Evolutionary conservation across 2,113 vertebrate genomes (phyloP).

Genomic region (Nannospalax galili): DNA sequence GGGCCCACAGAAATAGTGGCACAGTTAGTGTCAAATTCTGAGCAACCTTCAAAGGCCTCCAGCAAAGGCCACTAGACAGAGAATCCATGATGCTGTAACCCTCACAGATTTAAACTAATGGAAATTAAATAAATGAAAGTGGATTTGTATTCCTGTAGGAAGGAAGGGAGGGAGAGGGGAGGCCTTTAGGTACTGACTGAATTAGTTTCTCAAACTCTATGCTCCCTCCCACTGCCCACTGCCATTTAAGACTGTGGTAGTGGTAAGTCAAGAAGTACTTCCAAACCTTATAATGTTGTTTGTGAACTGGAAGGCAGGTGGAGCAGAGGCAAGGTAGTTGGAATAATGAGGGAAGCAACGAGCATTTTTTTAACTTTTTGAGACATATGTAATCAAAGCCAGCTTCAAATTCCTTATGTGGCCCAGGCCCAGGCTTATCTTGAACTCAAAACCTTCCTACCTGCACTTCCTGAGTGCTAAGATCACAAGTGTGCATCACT

Average conservation of each 20-base stretch:
- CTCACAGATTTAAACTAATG: no score
- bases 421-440: neutral
- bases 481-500: neutral
- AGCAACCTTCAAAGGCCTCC: no score
- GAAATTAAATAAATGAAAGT: no score
- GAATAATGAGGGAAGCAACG: neutral
- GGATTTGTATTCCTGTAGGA: no score
- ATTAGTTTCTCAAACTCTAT: neutral
- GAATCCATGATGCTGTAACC: no score
- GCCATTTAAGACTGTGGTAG: neutral
- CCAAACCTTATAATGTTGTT: neutral
- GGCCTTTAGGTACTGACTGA: neutral
- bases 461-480: neutral
- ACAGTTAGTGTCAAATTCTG: no score
- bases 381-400: neutral
- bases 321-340: neutral
- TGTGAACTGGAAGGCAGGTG: neutral
- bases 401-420: no score
- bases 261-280: neutral
- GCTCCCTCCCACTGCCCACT: neutral
- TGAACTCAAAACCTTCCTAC: neutral
- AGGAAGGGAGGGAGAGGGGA: neutral
- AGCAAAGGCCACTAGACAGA: no score
- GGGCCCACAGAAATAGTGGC: no score
- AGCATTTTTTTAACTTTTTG: neutral